Conservation (phyloP, 2,113 vertebrate genomes). For the Caretta caretta region DNA sequence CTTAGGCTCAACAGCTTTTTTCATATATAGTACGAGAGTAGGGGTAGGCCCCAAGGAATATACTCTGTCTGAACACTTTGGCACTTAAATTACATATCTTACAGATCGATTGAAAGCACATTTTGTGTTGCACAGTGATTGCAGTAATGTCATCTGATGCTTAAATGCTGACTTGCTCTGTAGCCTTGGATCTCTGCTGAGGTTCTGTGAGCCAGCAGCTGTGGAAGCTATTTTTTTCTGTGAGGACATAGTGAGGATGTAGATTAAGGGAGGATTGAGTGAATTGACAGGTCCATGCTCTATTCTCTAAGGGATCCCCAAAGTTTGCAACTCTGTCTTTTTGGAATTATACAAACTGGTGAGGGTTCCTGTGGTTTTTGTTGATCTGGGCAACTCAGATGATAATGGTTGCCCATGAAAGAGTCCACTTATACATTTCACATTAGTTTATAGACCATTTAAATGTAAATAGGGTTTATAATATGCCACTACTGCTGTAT, state of each 20-base stretch:
- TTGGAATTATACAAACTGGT: background rate
- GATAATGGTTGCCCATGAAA: background rate
- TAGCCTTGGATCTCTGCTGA: constrained; percentile 34
- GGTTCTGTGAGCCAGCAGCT: constrained; percentile 34
- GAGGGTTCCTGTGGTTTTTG: background rate
- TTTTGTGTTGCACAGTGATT: constrained; percentile 14
- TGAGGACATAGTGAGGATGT: constrained; percentile 8
- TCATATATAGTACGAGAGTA: background rate
- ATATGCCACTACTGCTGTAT: background rate
- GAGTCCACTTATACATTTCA: background rate
- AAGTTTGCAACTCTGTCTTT: background rate
- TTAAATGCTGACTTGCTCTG: constrained; percentile 41
- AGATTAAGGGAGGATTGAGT: background rate
- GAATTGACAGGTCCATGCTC: background rate
- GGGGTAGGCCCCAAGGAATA: background rate
- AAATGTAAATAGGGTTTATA: background rate
- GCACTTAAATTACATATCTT: background rate
- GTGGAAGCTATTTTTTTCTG: constrained; percentile 46
- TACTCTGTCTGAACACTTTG: background rate
- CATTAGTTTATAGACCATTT: background rate
- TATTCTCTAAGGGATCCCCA: background rate
- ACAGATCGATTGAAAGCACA: background rate
- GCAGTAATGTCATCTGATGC: background rate
- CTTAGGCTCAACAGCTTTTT: background rate
- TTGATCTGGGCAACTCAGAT: background rate